Conservation (phyloP, 2,797 vertebrate genomes). For the Pygocentrus nattereri region DNA sequence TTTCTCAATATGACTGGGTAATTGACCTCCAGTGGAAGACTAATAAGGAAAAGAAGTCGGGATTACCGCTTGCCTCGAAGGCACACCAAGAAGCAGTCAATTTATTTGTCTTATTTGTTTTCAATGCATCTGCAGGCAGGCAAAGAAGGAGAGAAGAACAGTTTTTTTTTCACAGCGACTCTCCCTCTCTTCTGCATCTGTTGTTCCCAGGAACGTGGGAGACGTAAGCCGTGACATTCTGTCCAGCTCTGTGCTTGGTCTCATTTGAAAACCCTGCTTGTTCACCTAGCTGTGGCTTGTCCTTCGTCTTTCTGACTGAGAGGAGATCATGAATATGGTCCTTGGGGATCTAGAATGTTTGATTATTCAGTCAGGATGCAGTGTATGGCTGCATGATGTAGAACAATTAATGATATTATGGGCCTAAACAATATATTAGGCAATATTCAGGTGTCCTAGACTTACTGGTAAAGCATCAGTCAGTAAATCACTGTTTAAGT, state of each 20-base stretch:
- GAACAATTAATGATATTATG: not conserved
- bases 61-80: slow-evolving; percentile 37
- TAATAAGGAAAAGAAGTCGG: slow-evolving; percentile 33
- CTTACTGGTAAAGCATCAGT: no score
- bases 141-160: not conserved
- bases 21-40: slow-evolving; percentile 50
- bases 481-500: no score
- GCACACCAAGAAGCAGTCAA: slow-evolving; percentile 36
- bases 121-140: slow-evolving; percentile 25
- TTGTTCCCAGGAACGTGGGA: slow-evolving; percentile 9
- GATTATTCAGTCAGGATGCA: not conserved
- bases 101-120: slow-evolving; percentile 56
- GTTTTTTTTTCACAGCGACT: slow-evolving; percentile 15
- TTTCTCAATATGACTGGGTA: slow-evolving; percentile 52
- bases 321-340: not conserved
- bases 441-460: not conserved
- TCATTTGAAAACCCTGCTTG: slow-evolving; percentile 11
- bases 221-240: slow-evolving; percentile 11
- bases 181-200: not conserved
- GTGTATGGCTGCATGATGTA: no score
- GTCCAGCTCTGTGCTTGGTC: slow-evolving; percentile 1
- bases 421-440: not conserved
- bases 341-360: not conserved
- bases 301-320: slow-evolving; percentile 7
- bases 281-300: not conserved